A percentile compares a stretch with the other conserved stretches of the same genome.
phyloP scores from a whole-genome alignment of 2,888 invertebrate species.

The Drosophila bunnanda region DNA sequence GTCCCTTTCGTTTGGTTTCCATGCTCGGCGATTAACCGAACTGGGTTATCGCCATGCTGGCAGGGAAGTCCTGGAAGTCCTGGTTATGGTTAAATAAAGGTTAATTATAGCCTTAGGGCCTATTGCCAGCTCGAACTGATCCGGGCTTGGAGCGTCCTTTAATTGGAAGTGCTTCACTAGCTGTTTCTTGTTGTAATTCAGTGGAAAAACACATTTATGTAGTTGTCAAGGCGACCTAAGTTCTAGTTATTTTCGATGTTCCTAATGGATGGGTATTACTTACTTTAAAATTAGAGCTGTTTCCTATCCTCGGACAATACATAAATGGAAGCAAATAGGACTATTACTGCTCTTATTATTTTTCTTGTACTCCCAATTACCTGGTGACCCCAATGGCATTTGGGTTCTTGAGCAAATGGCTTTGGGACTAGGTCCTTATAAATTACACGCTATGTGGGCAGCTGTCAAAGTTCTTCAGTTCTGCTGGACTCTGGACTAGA shows the following conservation, averaged over 20 bases:
- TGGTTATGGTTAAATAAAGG: not conserved
- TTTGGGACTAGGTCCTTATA: not conserved
- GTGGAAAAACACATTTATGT: not conserved
- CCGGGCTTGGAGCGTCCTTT: not conserved
- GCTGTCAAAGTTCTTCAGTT: not conserved
- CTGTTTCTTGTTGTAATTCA: too few species aligned
- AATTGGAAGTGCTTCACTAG: not conserved
- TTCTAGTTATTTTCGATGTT: not conserved
- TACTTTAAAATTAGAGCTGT: not conserved
- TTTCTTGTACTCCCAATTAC: not conserved
- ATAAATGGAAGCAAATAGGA: too few species aligned
- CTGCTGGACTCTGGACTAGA: slow-evolving; percentile 1
- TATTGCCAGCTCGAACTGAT: not conserved
- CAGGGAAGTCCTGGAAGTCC: not conserved
- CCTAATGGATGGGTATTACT: not conserved
- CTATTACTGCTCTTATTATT: too few species aligned
- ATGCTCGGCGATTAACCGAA: not conserved
- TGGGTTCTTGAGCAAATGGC: not conserved
- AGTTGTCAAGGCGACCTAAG: not conserved
- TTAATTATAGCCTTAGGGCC: not conserved
- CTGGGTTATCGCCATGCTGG: slow-evolving; percentile 14
- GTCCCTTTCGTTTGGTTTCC: not conserved
- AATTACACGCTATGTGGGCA: slow-evolving; percentile 8
- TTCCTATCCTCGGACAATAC: too few species aligned
- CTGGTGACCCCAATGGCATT: not conserved